phyloP scores from a whole-genome alignment of 2,113 vertebrate species.

The Progne subis region DNA sequence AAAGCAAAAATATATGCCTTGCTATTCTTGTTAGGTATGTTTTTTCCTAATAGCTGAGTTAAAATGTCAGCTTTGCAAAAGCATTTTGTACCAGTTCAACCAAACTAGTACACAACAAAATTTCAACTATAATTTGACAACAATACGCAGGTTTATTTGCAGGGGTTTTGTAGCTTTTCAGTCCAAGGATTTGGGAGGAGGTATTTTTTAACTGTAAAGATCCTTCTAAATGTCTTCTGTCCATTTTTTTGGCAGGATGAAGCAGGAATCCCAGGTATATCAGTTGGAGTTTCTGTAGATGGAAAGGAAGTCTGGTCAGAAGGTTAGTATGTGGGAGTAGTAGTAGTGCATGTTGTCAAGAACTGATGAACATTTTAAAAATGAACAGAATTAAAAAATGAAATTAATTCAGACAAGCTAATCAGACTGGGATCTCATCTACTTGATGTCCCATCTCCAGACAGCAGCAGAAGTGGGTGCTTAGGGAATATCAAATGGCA shows the following conservation, averaged over 20 bases:
- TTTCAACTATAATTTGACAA: neutral
- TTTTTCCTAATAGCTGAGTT: neutral
- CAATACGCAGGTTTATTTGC: neutral
- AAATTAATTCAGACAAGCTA: neutral
- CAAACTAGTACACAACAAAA: neutral
- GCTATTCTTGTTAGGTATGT: neutral
- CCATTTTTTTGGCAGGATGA: constrained; percentile 78
- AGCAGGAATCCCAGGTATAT: constrained; percentile 89
- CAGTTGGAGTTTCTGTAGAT: constrained; percentile 93
- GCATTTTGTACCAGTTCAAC: neutral
- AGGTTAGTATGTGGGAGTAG: constrained; percentile 75
- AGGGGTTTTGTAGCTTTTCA: neutral
- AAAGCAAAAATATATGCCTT: neutral
- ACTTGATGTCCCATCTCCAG: accelerated
- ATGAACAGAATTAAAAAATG: neutral
- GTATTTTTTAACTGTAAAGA: neutral
- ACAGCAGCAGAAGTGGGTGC: neutral
- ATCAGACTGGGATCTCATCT: neutral
- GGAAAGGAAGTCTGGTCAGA: constrained; percentile 90
- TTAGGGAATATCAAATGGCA: neutral
- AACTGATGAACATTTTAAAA: neutral
- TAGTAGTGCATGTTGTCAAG: neutral
- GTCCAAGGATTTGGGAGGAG: neutral
- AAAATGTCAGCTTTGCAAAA: neutral
- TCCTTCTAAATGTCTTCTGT: neutral